Evolutionary conservation across 2,797 vertebrate genomes (phyloP).

Genomic region (Ctenochaetus hawaiiensis): DNA sequence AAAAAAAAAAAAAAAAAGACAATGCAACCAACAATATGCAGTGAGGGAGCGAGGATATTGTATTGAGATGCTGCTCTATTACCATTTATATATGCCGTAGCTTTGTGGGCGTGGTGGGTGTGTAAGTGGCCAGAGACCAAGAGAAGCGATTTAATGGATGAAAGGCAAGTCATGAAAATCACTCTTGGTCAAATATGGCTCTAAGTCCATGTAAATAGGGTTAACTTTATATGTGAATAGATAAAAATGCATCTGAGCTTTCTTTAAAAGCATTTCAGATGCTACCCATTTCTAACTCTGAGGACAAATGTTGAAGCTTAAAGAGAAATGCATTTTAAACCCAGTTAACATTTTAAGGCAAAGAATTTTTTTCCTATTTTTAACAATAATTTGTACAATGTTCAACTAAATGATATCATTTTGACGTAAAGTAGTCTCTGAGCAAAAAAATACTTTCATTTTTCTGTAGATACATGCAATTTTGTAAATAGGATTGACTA

Average conservation of each 20-base stretch:
- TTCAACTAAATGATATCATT: neutral
- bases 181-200: slow-evolving; percentile 67
- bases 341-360: slow-evolving; percentile 1
- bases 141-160: slow-evolving; percentile 76
- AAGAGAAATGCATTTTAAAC: neutral
- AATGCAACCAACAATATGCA: slow-evolving; percentile 68
- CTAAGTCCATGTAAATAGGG: slow-evolving; percentile 61
- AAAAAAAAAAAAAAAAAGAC: slow-evolving; percentile 57
- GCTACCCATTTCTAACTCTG: slow-evolving; percentile 24
- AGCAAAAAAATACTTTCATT: neutral
- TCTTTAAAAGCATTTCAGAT: slow-evolving; percentile 7
- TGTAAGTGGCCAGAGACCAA: slow-evolving; percentile 32
- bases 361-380: neutral
- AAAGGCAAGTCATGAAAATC: slow-evolving; percentile 70
- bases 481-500: neutral
- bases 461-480: neutral
- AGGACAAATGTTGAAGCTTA: neutral
- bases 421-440: neutral
- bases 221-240: slow-evolving; percentile 55
- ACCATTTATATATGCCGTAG: slow-evolving; percentile 80
- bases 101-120: slow-evolving; percentile 30
- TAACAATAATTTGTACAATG: neutral
- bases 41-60: slow-evolving; percentile 54
- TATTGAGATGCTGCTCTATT: slow-evolving; percentile 76
- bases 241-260: slow-evolving; percentile 1